phyloP scores from a whole-genome alignment of 2,797 vertebrate species.

The Brotula barbata region DNA sequence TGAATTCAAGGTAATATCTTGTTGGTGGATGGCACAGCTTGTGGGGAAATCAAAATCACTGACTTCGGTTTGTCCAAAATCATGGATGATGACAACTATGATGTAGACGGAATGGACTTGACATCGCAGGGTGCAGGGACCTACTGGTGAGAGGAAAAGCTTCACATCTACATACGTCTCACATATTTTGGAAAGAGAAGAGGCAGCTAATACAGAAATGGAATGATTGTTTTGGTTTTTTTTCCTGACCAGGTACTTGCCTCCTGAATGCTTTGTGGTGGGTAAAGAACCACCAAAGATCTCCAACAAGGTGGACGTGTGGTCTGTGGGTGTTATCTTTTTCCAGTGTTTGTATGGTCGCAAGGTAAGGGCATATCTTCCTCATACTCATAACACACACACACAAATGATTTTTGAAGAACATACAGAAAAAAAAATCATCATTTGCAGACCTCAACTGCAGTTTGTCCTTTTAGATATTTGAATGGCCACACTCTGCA shows the following conservation, averaged over 20 bases:
- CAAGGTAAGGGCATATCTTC: conserved; percentile 83
- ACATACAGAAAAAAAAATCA: no score
- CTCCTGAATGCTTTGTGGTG: conserved; percentile 99
- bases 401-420: no score
- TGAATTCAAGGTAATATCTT: conserved; percentile 90
- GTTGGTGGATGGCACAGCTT: conserved; percentile 97
- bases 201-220: not conserved
- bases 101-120: conserved; percentile 98
- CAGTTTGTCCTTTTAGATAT: no score
- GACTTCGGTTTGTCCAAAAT: no score
- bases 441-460: no score
- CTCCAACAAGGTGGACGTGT: conserved; percentile 99
- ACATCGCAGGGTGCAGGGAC: conserved; percentile 98
- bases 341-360: conserved; percentile 99
- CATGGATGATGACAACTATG: conserved; percentile 99
- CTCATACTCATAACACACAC: no score
- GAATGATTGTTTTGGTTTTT: not conserved
- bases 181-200: not conserved
- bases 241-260: conserved; percentile 86
- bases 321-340: conserved; percentile 99
- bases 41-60: conserved; percentile 99
- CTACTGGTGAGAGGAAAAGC: conserved; percentile 89
- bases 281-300: no score
- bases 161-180: no score
- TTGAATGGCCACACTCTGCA: no score